Base-by-base conservation (phyloP, 2,888 invertebrate genomes). In the Anthoptus insignis region DNA sequence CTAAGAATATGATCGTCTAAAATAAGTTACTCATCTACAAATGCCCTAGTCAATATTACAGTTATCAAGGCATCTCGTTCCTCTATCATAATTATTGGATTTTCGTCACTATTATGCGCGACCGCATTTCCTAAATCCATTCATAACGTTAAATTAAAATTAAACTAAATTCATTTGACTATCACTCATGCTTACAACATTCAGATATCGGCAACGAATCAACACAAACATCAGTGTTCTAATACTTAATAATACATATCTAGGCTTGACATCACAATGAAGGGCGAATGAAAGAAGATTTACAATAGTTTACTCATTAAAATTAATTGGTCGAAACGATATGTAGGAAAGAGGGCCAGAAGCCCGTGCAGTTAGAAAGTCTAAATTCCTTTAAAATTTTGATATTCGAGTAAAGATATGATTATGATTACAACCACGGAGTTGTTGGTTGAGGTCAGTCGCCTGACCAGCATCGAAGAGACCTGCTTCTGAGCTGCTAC, bases 231-330 rank as follows among this genome's bases (percentile, higher is more conserved):
- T 84, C 88, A 89, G 84, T 86, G 84, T 88, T 90, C 89, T 93
- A 93, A 93, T 93, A 92, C 93, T 93, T 92, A 91, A 86, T 91
- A 92, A 93, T 92, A 92, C 92, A 87, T 88, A 84, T 89, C 89
- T 91, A 87, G 88, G 85, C 84, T 87, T 87, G 86, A 88, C 87
- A 91, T 92, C 92, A 92, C 92, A 91, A 87, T 83, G 78, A 86
- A 88, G 87, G 88, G 87, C 83, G 87, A 88, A 88, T 84, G 84
- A 89, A 85, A 81, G 79, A 82, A 84, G 82, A 81, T 79, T 83
- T 85, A 84, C 80, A 85, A 79, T 78, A 74, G 69, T 71, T 88
- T 86, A 87, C 85, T 89, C 86, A 88, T 85, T 86, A 90, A 82
- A 87, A 76, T 83, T 82, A 88, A 91, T 91, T 91, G 91, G 91